Evolutionary conservation across 2,113 vertebrate species (phyloP), one percentile per base, ranked within the genome.

Genomic region (Benitochromis conjunctus): DNA sequence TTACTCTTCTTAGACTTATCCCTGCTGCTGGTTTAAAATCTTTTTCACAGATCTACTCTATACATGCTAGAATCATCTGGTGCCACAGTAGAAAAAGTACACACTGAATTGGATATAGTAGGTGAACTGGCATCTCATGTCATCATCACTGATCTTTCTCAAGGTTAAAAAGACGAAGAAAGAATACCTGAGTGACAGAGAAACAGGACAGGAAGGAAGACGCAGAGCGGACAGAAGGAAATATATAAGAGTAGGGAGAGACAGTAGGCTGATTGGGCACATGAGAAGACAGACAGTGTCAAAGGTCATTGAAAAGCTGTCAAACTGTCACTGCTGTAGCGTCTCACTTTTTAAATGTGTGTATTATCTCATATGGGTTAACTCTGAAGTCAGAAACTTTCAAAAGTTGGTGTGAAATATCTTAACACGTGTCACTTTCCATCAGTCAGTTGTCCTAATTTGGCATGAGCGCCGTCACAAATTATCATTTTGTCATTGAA

Each of bases 241-340:
- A 80, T 31, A 31, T 46, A 80, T 46, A 43, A 48, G 69, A 10
- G 51, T 21, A 77, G 18, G 36, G 46, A 71, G 51, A 64, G 38
- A 74, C n/a, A 77, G 78, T 56, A 43, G 56, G 31, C 82, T 80
- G 64, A 84, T 88, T 88, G 55, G 82, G 76, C 62, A 83, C 81
- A 82, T 19, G 76, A 78, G 43, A 74, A 80, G 77, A 83, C 69
- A 81, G 87, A 82, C 13, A 5, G 74, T 41, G 82, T 89, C 85
- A 89, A 85, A 91, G 79, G 58, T 89, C 71, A 69, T 1, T 77
- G 58, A 84, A 31, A 82, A 89, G 43, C 84, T 90, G 91, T 88
- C 88, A 87, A 66, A 54, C 71, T 87, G 90, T 91, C 92, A 91
- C 82, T 41, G 77, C 57, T 53, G 55, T 4, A 64, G 78, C 57